Evolutionary conservation across 2,113 vertebrate species (phyloP).

Genomic region (Actinemys pallida): DNA sequence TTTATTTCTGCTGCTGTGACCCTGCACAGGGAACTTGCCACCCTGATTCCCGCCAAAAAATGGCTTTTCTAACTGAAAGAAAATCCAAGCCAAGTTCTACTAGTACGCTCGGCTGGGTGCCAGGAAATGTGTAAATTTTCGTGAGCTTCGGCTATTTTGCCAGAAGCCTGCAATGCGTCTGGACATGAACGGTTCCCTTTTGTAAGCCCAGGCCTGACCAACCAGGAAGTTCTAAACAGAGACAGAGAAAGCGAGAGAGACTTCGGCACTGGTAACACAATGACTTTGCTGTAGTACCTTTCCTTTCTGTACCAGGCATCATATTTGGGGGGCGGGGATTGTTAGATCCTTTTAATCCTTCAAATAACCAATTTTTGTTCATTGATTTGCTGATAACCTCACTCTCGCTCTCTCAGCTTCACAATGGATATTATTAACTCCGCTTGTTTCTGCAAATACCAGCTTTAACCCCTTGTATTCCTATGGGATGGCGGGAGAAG

Average conservation of each 20-base stretch:
- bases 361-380: slow-evolving; percentile 18
- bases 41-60: slow-evolving; percentile 56
- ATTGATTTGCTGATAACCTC: slow-evolving; percentile 57
- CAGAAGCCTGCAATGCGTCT: slow-evolving; percentile 87
- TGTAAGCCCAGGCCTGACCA: slow-evolving; percentile 79
- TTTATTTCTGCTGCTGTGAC: slow-evolving; percentile 85
- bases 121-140: slow-evolving; percentile 87
- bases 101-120: slow-evolving; percentile 84
- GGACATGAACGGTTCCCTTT: slow-evolving; percentile 81
- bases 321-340: background rate
- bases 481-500: background rate
- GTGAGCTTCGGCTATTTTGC: slow-evolving; percentile 85
- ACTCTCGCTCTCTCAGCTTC: slow-evolving; percentile 22
- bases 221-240: slow-evolving; percentile 78
- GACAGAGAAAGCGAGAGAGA: background rate
- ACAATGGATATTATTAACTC: slow-evolving; percentile 68
- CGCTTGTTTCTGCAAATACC: slow-evolving; percentile 64
- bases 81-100: slow-evolving; percentile 90
- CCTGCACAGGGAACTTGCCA: slow-evolving; percentile 77
- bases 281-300: slow-evolving; percentile 67
- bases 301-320: slow-evolving; percentile 35
- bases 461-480: slow-evolving; percentile 59
- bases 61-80: slow-evolving; percentile 88
- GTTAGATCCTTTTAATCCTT: slow-evolving; percentile 21
- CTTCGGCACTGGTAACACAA: background rate